Conservation (phyloP, 2,113 vertebrate genomes). For the Isichthys henryi region DNA sequence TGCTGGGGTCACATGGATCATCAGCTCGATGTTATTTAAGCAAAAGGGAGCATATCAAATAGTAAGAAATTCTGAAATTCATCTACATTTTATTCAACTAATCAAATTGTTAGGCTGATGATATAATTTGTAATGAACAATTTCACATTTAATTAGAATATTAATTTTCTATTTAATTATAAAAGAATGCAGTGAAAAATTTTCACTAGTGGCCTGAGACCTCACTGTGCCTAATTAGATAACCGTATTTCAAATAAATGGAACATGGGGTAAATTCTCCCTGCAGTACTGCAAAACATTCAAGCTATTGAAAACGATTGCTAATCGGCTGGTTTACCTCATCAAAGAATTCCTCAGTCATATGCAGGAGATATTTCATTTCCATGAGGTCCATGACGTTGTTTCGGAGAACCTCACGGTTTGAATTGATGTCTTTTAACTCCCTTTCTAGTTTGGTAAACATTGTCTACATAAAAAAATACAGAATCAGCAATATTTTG, state of each 20-base stretch:
- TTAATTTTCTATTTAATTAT: neutral
- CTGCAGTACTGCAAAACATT: neutral
- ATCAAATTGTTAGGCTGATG: neutral
- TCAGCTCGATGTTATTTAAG: neutral
- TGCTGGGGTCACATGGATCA: neutral
- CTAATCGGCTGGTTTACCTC: slow-evolving; percentile 30
- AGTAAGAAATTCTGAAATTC: neutral
- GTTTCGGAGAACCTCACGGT: slow-evolving; percentile 35
- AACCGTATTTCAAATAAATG: neutral
- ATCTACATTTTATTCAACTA: too few relatives aligned
- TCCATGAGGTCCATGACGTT: slow-evolving; percentile 43
- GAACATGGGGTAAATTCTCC: neutral
- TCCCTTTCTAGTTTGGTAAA: slow-evolving; percentile 45
- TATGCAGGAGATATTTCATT: slow-evolving; percentile 39
- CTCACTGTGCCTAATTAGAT: neutral
- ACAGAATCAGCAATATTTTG: neutral
- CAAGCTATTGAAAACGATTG: neutral
- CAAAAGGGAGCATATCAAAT: neutral
- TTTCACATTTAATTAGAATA: neutral
- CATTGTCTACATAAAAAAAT: slow-evolving; percentile 24
- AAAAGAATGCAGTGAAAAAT: neutral
- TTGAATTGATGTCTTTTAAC: slow-evolving; percentile 44
- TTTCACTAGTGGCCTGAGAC: neutral
- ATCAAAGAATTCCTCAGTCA: slow-evolving; percentile 45
- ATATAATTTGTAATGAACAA: neutral